Evolutionary conservation across 2,888 invertebrate species (phyloP), one percentile per base, ranked within the genome.

Genomic region (Spatulosminthurus flaviceps): DNA sequence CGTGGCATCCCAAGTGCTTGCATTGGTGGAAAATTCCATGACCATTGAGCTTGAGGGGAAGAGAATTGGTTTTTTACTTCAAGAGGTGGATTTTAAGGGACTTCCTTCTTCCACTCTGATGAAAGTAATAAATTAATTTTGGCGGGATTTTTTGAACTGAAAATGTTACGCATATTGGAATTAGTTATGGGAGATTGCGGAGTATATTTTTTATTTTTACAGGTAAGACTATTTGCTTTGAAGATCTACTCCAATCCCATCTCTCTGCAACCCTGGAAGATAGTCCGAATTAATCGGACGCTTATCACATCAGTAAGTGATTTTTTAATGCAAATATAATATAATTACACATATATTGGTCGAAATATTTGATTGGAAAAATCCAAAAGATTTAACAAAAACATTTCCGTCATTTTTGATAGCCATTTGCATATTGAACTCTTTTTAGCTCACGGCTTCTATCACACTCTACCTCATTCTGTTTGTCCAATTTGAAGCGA

Each of bases 401-500:
- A n/a, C n/a, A n/a, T n/a, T n/a, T n/a, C n/a, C n/a, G n/a, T n/a
- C n/a, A n/a, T n/a, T n/a, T n/a, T n/a, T n/a, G n/a, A n/a, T n/a
- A n/a, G n/a, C n/a, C n/a, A n/a, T n/a, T n/a, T n/a, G n/a, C n/a
- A n/a, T n/a, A n/a, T n/a, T n/a, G n/a, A n/a, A n/a, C n/a, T n/a
- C n/a, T n/a, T n/a, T n/a, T n/a, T n/a, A 64, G 64, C 22, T 64
- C 26, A n/a, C n/a, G 22, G 11, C 64, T 7, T 64, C 11, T 16
- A 2, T 64, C 2, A 64, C 64, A 11, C 24, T 64, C 7, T 64
- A 64, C 64, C 26, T 64, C 24, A 64, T 64, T 26, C 24, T 64
- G 7, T 64, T 64, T 16, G 64, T 64, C 24, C 64, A 64, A 24
- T 64, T 64, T 22, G 64, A 64, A 22, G 64, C 26, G 24, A 24